Conservation (phyloP, 2,113 vertebrate species). For the Carlito syrichta region DNA sequence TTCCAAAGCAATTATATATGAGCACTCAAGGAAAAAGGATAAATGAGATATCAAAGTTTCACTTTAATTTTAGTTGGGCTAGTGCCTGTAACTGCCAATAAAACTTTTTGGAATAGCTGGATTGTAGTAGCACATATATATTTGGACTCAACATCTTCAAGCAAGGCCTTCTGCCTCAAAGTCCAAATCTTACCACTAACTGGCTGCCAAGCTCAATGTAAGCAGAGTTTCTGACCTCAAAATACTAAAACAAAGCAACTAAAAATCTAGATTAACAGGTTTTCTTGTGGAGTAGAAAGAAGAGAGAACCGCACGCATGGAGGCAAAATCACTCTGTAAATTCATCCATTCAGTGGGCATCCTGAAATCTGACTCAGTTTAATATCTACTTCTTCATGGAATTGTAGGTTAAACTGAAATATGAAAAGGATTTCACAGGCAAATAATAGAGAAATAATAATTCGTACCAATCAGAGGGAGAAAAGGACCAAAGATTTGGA, state of each 20-base stretch:
- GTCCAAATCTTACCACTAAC: background rate
- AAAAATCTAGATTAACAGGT: background rate
- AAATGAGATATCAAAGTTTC: constrained; percentile 3
- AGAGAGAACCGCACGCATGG: background rate
- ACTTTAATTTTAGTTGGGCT: background rate
- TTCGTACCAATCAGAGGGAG: background rate
- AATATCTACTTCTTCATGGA: background rate
- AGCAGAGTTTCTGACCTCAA: background rate
- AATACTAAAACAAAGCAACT: background rate
- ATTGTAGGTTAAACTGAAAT: background rate
- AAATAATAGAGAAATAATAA: background rate
- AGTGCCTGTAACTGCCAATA: background rate
- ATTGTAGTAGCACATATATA: background rate
- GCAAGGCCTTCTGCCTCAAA: background rate
- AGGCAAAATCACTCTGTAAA: background rate
- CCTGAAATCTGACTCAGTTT: background rate
- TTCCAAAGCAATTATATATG: background rate
- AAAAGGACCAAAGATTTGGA: background rate
- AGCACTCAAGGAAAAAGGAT: background rate
- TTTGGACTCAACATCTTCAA: background rate
- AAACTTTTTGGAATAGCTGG: background rate
- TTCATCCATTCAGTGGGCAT: background rate
- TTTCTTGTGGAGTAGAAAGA: background rate
- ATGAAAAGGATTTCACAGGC: background rate
- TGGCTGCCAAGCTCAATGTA: background rate